Conservation (phyloP, 2,888 invertebrate species). For the Fragum whitleyi region DNA sequence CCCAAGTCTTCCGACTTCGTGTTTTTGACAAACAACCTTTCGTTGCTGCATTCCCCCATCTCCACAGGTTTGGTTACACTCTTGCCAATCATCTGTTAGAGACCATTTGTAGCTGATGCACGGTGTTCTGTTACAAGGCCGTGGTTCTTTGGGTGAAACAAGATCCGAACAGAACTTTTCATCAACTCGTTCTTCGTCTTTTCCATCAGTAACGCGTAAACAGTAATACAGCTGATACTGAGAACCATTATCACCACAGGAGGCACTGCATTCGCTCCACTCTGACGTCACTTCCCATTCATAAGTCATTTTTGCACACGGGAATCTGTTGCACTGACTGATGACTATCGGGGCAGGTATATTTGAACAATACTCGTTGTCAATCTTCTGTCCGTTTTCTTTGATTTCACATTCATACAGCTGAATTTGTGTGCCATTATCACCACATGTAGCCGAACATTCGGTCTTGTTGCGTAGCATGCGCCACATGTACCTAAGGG, state of each 20-base stretch:
- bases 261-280: conserved; percentile 70
- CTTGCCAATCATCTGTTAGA: conserved; percentile 39
- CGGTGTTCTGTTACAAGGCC: conserved; percentile 61
- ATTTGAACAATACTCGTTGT: conserved; percentile 39
- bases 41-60: conserved; percentile 44
- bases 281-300: conserved; percentile 70
- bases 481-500: conserved; percentile 70
- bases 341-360: conserved; percentile 51
- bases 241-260: conserved; percentile 63
- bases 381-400: conserved; percentile 24
- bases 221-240: conserved; percentile 61
- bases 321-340: conserved; percentile 56
- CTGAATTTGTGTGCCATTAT: conserved; percentile 59
- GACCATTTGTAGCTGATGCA: conserved; percentile 58
- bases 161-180: conserved; percentile 58
- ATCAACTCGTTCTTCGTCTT: conserved; percentile 27
- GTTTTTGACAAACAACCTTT: conserved; percentile 38
- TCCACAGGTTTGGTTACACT: conserved; percentile 67
- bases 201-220: conserved; percentile 38
- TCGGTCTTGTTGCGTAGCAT: conserved; percentile 70
- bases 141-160: conserved; percentile 54
- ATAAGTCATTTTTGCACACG: conserved; percentile 52
- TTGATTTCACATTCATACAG: conserved; percentile 60
- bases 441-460: conserved; percentile 73
- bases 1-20: conserved; percentile 22